Evolutionary conservation across 2,113 vertebrate species (phyloP).

Genomic region (Eonycteris spelaea): DNA sequence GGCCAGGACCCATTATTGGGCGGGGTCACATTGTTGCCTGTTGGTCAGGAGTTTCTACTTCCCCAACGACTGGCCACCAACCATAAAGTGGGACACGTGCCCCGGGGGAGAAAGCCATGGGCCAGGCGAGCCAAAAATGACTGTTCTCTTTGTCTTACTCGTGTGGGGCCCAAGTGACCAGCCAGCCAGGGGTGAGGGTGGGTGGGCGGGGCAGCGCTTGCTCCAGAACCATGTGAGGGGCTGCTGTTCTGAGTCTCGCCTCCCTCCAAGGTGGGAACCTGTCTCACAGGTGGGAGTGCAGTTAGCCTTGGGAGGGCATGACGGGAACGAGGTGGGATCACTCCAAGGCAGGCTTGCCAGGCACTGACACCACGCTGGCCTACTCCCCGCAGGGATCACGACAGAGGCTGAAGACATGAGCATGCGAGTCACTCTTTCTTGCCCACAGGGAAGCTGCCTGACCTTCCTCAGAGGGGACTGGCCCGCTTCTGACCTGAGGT

Average conservation of each 20-base stretch:
- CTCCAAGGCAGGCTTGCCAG: neutral
- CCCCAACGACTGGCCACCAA: neutral
- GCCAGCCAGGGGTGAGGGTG: neutral
- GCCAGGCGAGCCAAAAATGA: neutral
- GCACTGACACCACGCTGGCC: neutral
- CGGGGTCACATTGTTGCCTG: neutral
- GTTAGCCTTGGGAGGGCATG: neutral
- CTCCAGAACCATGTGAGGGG: conserved; percentile 21
- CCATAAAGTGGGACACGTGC: neutral
- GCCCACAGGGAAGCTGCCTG: neutral
- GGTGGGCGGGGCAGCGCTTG: neutral
- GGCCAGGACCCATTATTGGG: neutral
- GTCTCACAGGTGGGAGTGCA: neutral
- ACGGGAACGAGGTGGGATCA: neutral
- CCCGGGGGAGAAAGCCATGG: conserved; percentile 9
- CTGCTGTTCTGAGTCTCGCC: neutral
- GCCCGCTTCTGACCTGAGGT: neutral
- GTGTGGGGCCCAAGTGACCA: conserved; percentile 47
- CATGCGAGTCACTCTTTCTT: neutral
- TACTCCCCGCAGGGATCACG: neutral
- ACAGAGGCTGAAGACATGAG: neutral
- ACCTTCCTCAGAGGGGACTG: neutral
- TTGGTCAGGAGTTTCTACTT: neutral
- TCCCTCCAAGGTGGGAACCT: neutral
- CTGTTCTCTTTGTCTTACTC: conserved; percentile 7